Evolutionary conservation across 2,888 invertebrate species (phyloP).

Genomic region (Plebejus melissa): DNA sequence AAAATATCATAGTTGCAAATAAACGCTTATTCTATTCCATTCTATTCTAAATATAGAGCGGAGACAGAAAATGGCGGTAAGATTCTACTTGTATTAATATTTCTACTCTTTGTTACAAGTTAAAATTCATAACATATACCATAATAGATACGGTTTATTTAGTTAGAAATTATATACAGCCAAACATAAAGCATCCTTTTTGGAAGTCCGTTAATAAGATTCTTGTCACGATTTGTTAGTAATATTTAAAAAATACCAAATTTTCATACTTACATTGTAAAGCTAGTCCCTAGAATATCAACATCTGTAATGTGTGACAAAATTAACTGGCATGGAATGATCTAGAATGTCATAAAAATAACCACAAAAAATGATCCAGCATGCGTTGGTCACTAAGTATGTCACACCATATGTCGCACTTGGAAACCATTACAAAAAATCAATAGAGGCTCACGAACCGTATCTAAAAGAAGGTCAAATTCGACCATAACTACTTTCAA

Average conservation of each 20-base stretch:
- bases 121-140: no score
- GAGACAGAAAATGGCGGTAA: no score
- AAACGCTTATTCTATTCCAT: no score
- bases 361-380: constrained; percentile 53
- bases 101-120: no score
- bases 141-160: no score
- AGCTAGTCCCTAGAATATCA: not conserved
- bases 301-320: constrained; percentile 1
- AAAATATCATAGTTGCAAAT: no score
- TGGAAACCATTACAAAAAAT: constrained; percentile 60
- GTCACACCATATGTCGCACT: constrained; percentile 69
- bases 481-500: constrained; percentile 65
- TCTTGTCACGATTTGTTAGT: no score
- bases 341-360: constrained; percentile 22
- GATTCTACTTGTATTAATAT: no score
- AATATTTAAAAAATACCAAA: not conserved
- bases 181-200: no score
- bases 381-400: constrained; percentile 59
- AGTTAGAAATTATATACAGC: no score
- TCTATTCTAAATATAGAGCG: no score
- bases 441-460: constrained; percentile 60
- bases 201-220: no score
- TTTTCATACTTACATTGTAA: not conserved
- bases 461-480: constrained; percentile 67
- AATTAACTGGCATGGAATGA: not conserved